A percentile compares a stretch with the other conserved stretches of the same genome.
Evolutionary conservation across 1,140 invertebrate species (phyloP).

Genomic region (Drosophila asahinai): DNA sequence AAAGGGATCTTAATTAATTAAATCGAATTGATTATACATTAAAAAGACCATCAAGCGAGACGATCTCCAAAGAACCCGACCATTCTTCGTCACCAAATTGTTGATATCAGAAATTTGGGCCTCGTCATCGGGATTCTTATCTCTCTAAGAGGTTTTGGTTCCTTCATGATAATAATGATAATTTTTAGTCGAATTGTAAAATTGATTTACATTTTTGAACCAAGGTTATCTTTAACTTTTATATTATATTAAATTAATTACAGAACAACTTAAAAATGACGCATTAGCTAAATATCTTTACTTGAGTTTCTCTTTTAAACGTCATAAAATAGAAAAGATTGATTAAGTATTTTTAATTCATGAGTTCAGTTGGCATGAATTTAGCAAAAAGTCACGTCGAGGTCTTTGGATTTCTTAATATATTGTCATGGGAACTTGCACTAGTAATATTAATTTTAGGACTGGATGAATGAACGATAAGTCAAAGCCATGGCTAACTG

Average conservation of each 20-base stretch:
- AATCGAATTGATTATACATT: background rate
- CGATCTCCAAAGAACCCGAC: no score
- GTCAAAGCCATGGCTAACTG: background rate
- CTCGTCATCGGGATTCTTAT: no score
- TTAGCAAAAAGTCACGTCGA: constrained; percentile 8
- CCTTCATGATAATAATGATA: background rate
- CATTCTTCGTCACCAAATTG: background rate
- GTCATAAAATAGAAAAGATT: background rate
- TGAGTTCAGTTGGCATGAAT: constrained; percentile 4
- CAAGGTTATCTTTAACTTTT: no score
- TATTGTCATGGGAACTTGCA: background rate
- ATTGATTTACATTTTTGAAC: background rate
- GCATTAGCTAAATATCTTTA: background rate
- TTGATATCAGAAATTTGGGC: background rate
- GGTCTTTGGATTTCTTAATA: background rate
- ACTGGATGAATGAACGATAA: constrained; percentile 15
- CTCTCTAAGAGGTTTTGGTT: background rate
- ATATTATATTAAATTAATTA: background rate
- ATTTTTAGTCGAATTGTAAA: background rate
- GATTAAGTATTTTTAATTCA: constrained; percentile 12
- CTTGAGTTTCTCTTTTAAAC: background rate
- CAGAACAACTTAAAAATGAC: background rate
- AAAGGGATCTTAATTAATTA: background rate
- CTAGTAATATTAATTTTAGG: background rate
- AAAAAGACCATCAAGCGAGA: no score